phyloP scores from a whole-genome alignment of 2,797 vertebrate species.

The Phrynocephalus vlangalii region DNA sequence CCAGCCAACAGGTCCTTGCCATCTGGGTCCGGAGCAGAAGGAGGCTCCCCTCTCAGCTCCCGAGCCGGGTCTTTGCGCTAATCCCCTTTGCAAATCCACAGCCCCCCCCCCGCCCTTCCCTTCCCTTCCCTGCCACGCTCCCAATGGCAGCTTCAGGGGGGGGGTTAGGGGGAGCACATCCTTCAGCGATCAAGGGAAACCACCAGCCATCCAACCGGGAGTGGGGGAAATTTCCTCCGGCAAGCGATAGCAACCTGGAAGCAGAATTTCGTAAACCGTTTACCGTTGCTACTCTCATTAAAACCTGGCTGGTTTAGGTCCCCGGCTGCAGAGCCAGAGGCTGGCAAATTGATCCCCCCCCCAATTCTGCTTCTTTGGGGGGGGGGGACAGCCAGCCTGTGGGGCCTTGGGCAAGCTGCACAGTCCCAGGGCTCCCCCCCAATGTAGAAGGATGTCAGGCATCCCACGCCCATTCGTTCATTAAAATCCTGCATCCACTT shows the following conservation, averaged over 20 bases:
- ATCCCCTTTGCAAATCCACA: neutral
- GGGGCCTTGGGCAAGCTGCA: too few species aligned
- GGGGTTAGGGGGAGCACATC: neutral
- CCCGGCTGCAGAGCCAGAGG: too few species aligned
- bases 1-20: conserved; percentile 7
- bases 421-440: too few species aligned
- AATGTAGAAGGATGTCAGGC: too few species aligned
- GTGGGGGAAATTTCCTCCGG: neutral
- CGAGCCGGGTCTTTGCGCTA: neutral
- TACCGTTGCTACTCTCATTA: too few species aligned
- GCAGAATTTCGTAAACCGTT: too few species aligned
- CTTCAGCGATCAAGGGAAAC: neutral
- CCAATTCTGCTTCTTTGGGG: too few species aligned
- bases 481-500: too few species aligned
- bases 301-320: too few species aligned
- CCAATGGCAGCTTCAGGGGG: neutral
- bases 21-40: neutral
- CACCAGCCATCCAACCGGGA: neutral
- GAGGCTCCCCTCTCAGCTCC: neutral
- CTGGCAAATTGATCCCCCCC: too few species aligned
- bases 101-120: neutral
- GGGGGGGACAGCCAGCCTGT: too few species aligned
- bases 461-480: too few species aligned
- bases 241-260: neutral
- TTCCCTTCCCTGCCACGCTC: neutral